Evolutionary conservation across 2,888 invertebrate genomes (phyloP).

Genomic region (Thelaira solivaga): DNA sequence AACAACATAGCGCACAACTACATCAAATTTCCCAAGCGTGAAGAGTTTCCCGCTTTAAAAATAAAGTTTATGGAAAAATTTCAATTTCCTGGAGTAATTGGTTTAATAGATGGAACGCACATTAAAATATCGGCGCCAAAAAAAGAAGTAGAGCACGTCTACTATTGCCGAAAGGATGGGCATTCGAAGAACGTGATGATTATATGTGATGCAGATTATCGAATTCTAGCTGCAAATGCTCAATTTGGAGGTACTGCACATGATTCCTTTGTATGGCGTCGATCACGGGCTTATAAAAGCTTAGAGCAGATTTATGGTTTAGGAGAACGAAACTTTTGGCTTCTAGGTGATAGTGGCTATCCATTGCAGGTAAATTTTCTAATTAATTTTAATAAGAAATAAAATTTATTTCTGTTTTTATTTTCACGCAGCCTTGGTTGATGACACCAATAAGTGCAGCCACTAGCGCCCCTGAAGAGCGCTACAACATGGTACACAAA

Average conservation of each 20-base stretch:
- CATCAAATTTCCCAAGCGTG: conserved; percentile 42
- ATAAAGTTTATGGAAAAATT: conserved; percentile 37
- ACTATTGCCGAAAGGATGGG: conserved; percentile 30
- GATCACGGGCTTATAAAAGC: not conserved
- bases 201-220: conserved; percentile 13
- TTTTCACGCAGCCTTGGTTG: conserved; percentile 17
- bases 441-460: conserved; percentile 1
- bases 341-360: conserved; percentile 29
- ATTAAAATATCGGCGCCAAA: conserved; percentile 28
- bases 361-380: conserved; percentile 1
- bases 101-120: conserved; percentile 22
- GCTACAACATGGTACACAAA: conserved; percentile 35
- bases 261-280: conserved; percentile 3
- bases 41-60: conserved; percentile 36
- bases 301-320: conserved; percentile 11
- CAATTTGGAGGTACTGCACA: conserved; percentile 18
- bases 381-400: not conserved
- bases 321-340: conserved; percentile 22
- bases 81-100: conserved; percentile 41
- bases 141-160: conserved; percentile 29
- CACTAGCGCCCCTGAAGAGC: not conserved
- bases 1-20: conserved; percentile 39
- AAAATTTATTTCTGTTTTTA: not conserved
- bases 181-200: conserved; percentile 21
- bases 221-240: conserved; percentile 21